A percentile compares a stretch with the other conserved stretches of the same genome.
These are phyloP conservation scores for Macrobrachium rosenbergii DNA, from an alignment of 1,140 invertebrate genomes.

Conservation along the genomic window DNA sequence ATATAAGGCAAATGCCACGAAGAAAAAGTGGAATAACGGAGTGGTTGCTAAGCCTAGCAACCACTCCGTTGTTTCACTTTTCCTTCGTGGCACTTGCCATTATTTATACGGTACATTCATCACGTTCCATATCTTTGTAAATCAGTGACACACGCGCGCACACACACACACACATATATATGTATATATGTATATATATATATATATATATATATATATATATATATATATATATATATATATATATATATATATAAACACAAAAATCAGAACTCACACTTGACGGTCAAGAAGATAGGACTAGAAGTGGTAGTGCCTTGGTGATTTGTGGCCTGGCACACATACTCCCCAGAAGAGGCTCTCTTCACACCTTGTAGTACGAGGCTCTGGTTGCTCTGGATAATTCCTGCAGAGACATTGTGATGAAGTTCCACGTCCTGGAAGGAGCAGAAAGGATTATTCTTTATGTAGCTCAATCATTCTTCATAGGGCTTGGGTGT, in stretches of 20 bases:
- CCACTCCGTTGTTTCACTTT: too few species aligned
- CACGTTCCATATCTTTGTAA: too few species aligned
- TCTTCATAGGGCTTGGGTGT: too few species aligned
- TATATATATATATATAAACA: slow-evolving; percentile 12
- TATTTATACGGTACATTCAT: too few species aligned
- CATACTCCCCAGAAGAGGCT: not conserved
- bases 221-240: slow-evolving; percentile 22
- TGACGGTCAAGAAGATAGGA: not conserved
- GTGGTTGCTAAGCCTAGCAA: too few species aligned
- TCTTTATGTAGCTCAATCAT: too few species aligned
- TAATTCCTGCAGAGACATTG: not conserved
- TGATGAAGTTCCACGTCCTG: not conserved
- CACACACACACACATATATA: too few species aligned
- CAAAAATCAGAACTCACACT: not conserved
- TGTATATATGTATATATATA: not conserved
- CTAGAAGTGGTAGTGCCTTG: not conserved
- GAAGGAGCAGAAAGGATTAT: too few species aligned
- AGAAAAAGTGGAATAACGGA: too few species aligned
- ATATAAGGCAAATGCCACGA: too few species aligned
- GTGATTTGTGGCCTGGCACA: not conserved
- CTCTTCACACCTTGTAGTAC: not conserved
- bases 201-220: slow-evolving; percentile 1
- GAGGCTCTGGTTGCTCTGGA: slow-evolving; percentile 6
- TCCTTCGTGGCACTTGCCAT: too few species aligned
- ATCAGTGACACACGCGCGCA: too few species aligned